phyloP scores from a whole-genome alignment of 2,113 vertebrate genomes.

The Calyptomena viridis region DNA sequence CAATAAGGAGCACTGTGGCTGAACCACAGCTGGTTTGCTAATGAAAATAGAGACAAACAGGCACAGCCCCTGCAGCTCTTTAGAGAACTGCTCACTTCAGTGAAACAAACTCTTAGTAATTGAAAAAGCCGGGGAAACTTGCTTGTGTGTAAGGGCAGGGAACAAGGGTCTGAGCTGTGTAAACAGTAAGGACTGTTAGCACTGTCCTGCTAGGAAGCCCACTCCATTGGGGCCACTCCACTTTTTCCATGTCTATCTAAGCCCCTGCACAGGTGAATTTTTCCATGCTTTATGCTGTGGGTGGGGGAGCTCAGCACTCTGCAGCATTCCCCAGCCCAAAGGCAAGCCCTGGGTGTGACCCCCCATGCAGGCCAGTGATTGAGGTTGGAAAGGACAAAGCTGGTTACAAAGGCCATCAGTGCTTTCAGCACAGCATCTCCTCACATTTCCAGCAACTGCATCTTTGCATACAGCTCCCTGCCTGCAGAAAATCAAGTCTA shows the following conservation, averaged over 20 bases:
- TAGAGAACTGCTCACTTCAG: neutral
- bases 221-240: accelerated
- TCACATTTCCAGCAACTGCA: neutral
- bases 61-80: neutral
- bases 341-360: neutral
- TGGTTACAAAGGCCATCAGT: neutral
- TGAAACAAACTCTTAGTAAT: neutral
- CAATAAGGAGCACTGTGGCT: neutral
- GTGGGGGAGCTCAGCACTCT: neutral
- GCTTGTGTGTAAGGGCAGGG: neutral
- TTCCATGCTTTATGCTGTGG: accelerated
- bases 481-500: neutral
- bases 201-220: neutral
- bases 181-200: neutral
- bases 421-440: neutral
- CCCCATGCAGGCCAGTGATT: accelerated
- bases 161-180: accelerated
- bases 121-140: neutral
- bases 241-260: neutral
- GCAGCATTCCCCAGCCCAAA: neutral
- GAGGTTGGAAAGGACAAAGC: neutral
- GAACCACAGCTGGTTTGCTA: neutral
- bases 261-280: neutral
- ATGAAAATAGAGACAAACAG: neutral
- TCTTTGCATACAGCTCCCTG: neutral